Conservation (phyloP, 2,888 invertebrate genomes). For the Orthonychiurus folsomi region DNA sequence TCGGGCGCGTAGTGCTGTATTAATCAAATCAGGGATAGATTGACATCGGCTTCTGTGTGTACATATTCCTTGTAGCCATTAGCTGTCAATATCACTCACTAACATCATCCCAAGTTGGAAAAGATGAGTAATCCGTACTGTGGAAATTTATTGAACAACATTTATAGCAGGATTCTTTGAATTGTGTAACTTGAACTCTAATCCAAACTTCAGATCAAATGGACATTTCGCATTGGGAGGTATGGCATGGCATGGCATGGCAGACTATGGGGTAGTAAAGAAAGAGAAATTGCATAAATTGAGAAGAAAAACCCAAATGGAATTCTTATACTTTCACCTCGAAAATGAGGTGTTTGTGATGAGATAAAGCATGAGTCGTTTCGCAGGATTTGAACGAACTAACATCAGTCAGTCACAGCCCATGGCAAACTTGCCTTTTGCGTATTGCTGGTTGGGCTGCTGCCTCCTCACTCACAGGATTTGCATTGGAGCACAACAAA, state of each 20-base stretch:
- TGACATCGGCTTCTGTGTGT: no score
- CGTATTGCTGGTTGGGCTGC: no score
- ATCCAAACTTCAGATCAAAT: background rate
- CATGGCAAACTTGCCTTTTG: background rate
- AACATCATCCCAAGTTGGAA: background rate
- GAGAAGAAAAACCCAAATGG: background rate
- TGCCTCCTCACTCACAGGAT: no score
- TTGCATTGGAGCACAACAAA: background rate
- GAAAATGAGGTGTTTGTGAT: background rate
- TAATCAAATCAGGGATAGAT: no score
- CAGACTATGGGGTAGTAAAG: no score
- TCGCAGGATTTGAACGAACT: no score
- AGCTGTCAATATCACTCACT: no score
- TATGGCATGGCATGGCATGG: no score
- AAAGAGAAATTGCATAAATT: conserved; percentile 1
- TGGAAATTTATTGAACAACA: background rate
- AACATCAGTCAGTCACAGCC: background rate
- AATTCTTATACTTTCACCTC: background rate
- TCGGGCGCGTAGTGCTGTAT: no score
- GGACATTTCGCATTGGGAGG: background rate
- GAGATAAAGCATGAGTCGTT: background rate
- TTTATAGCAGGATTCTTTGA: background rate
- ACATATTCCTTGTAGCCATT: no score
- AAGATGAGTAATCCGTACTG: background rate
- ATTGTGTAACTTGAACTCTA: background rate